These are phyloP conservation scores for Melanotaenia pygmaea DNA, from an alignment of 2,797 vertebrate genomes.

Conservation along the genomic window DNA sequence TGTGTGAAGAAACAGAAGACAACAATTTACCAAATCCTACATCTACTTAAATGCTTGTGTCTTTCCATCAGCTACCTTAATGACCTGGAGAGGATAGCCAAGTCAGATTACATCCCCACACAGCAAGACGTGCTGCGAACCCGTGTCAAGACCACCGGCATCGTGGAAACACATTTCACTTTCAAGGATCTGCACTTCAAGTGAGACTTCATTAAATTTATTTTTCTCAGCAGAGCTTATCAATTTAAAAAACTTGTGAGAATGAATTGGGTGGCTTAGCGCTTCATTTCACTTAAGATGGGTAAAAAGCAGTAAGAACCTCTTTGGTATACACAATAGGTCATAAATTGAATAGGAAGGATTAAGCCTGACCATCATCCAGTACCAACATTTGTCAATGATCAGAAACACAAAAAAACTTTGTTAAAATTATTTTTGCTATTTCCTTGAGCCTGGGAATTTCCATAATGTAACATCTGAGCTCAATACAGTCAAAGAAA, in stretches of 20 bases:
- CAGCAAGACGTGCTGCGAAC: slow-evolving; percentile 97
- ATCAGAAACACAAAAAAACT: background rate
- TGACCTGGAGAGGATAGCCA: slow-evolving; percentile 94
- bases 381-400: background rate
- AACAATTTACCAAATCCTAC: background rate
- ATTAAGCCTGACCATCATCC: slow-evolving; percentile 4
- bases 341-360: background rate
- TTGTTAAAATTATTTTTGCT: background rate
- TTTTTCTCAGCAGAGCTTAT: background rate
- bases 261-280: background rate
- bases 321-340: background rate
- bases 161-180: slow-evolving; percentile 98
- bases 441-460: background rate
- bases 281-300: background rate
- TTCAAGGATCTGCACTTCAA: slow-evolving; percentile 99
- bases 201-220: slow-evolving; percentile 72
- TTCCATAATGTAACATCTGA: background rate
- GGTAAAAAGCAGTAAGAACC: background rate
- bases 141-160: slow-evolving; percentile 97
- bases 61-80: slow-evolving; percentile 91
- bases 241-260: background rate
- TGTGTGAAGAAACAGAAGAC: background rate
- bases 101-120: slow-evolving; percentile 93
- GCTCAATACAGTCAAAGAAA: background rate
- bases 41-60: slow-evolving; percentile 16